Evolutionary conservation across 2,797 vertebrate genomes (phyloP).

Genomic region (Pantherophis vulpinus): DNA sequence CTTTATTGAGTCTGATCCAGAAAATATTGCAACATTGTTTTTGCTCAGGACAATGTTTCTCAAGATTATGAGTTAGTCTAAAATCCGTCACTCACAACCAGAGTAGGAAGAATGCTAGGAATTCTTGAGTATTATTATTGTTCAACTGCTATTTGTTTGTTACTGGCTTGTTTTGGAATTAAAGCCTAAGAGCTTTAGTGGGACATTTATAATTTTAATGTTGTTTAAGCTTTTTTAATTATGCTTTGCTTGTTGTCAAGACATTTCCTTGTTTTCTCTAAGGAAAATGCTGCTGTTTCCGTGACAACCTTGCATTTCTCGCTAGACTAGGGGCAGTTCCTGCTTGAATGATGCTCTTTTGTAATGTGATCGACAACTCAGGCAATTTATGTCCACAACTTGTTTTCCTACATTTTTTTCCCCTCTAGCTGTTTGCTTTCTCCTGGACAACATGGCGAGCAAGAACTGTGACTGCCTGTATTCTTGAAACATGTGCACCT

Average conservation of each 20-base stretch:
- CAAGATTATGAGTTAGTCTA: background rate
- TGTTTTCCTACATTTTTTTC: background rate
- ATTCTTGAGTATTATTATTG: background rate
- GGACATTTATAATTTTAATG: conserved; percentile 33
- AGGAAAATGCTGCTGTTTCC: conserved; percentile 18
- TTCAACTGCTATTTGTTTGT: background rate
- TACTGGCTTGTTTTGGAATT: background rate
- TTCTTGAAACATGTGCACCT: background rate
- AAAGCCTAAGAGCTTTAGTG: conserved; percentile 25
- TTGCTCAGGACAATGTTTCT: background rate
- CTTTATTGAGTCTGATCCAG: too few species aligned
- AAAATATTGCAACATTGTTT: too few species aligned
- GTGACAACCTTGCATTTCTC: conserved; percentile 10
- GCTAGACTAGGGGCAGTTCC: background rate
- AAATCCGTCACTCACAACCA: conserved; percentile 22
- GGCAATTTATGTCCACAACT: background rate
- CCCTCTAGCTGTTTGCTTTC: background rate
- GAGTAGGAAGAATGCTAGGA: background rate
- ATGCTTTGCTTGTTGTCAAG: conserved; percentile 31
- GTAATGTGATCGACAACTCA: background rate
- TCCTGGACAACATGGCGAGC: background rate
- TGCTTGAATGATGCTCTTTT: background rate
- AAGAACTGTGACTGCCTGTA: background rate
- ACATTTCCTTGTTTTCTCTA: conserved; percentile 32
- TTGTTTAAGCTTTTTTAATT: conserved; percentile 46